Base-by-base conservation (phyloP, 2,797 vertebrate species). In the Crocidura indochinensis region DNA sequence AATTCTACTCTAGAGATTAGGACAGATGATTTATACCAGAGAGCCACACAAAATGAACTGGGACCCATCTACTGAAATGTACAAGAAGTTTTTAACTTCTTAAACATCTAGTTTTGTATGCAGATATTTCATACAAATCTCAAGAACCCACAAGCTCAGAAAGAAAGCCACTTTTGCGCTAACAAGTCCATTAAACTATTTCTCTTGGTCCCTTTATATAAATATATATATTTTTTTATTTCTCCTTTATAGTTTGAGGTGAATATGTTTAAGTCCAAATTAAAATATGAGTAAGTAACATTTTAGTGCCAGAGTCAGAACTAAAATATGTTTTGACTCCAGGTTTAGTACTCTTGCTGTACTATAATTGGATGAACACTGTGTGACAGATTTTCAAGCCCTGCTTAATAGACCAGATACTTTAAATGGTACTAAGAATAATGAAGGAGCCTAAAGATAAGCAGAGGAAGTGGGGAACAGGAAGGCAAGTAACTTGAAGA, bases 191-290 rank as follows among this genome's bases (percentile, higher is more conserved):
- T 56, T 56, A 19, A 56, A 19, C 53, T 56, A 19, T 19, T 6
- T 56, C 53, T 56, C 53, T 19, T 56, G 53, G 53, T 56, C 53
- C 15, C 53, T 56, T 19, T 56, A 17, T 56, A 17, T 56, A 19
- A n/a, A n/a, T n/a, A n/a, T n/a, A n/a, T n/a, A n/a, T 71, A 85
- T 85, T 71, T 19, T 83, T 78, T 47, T 64, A 0, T 87, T 29
- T 90, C 49, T 68, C 75, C 24, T 94, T n/a, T 88, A 10, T 84
- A 81, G 87, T 91, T 94, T 87, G 81, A 79, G 56, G 7, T 77
- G 53, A 93, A 81, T 62, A 84, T 67, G 79, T 69, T 56, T 92
- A 81, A 29, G 26, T 78, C 60, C 29, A 76, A 26, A 24, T 27
- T 65, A 9, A 8, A 26, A 65, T 24, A 53, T 62, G 85, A 26